Evolutionary conservation across 2,113 vertebrate species (phyloP), one percentile per base, ranked within the genome.

Genomic region (Delphinapterus leucas): DNA sequence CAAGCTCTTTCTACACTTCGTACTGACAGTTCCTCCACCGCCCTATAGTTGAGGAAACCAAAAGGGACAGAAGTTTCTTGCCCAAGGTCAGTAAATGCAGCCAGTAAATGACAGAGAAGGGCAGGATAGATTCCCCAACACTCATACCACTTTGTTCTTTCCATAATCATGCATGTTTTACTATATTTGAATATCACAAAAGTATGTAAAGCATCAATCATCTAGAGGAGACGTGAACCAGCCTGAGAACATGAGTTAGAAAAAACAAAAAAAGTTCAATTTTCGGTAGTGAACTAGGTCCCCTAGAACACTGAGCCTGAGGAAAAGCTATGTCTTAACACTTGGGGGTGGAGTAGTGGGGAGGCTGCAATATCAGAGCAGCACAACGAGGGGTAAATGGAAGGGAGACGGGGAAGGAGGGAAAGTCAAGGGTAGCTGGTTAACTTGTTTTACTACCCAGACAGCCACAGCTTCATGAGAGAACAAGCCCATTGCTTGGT

Each of bases 21-120:
- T 55, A 5, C 31, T 9, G 25, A 63, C 25, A 67, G 21, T 10
- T 31, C 0, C 6, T 47, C 8, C 2, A 1, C 12, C 15, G 3
- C 13, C 17, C 17, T 11, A 4, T 2, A 9, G 18, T 3, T 6
- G 67, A 28, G 33, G 26, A 47, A 80, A 74, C 58, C 4, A 25
- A 60, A 28, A 4, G 8, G 12, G 20, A 21, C 44, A 76, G 79
- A 47, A 47, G 44, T 47, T 11, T 47, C 2, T 26, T 83, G 87
- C 21, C 28, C 38, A n/a, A 84, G 13, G 73, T 76, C 67, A 55
- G 38, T 38, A 38, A 38, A 38, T 6, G 36, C 6, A 58, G 73
- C 3, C 11, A 12, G 68, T 13, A 14, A 36, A 70, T 12, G 61
- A 31, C 6, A 25, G 18, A 21, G 18, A n/a, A 20, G 7, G 12